Percentiles rank a stretch among this genome's conserved stretches.
Evolutionary conservation across 2,113 vertebrate genomes (phyloP).

Genomic region (Oophaga pumilio): DNA sequence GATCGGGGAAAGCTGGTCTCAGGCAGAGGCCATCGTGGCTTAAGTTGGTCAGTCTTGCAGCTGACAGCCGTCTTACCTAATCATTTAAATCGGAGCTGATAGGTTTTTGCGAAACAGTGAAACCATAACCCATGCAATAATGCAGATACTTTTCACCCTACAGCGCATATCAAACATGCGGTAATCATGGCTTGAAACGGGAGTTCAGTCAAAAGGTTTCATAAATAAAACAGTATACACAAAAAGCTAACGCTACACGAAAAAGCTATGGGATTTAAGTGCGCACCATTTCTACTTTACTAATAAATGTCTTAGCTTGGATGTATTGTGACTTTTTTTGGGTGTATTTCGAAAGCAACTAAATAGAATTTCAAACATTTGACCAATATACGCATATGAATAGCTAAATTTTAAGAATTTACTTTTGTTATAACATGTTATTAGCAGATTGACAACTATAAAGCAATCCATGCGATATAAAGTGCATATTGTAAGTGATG

Average conservation of each 20-base stretch:
- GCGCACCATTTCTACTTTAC: not conserved
- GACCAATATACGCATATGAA: not conserved
- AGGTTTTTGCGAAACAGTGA: not conserved
- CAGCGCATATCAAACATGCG: not conserved
- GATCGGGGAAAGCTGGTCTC: not conserved
- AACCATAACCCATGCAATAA: not conserved
- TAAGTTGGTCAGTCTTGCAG: not conserved
- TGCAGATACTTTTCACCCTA: not conserved
- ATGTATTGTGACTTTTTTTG: not conserved
- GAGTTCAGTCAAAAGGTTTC: not conserved
- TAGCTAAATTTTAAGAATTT: too few relatives aligned
- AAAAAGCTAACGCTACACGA: not conserved
- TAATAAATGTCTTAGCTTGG: not conserved
- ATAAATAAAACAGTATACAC: constrained; percentile 35
- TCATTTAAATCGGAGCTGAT: not conserved
- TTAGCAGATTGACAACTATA: not conserved
- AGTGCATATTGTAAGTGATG: not conserved
- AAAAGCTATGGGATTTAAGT: constrained; percentile 11
- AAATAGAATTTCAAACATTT: not conserved
- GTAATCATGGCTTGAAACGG: not conserved
- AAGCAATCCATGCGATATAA: not conserved
- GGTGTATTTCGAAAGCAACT: not conserved
- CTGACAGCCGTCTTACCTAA: not conserved
- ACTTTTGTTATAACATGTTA: not conserved
- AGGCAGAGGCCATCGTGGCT: not conserved